Conservation (phyloP, 2,113 vertebrate genomes). For the Syrrhaptes paradoxus region DNA sequence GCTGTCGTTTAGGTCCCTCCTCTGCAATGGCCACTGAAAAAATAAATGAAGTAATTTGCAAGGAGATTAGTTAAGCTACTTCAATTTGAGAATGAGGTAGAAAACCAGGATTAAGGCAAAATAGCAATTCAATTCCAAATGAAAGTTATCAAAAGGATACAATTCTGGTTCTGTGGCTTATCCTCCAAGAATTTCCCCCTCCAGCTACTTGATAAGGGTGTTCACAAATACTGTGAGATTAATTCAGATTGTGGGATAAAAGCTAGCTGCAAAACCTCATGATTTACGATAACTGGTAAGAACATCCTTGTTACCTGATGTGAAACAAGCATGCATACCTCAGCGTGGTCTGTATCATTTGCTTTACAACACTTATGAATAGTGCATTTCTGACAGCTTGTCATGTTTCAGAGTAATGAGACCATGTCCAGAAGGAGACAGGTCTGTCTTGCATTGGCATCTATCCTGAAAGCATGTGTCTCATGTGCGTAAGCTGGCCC, state of each 20-base stretch:
- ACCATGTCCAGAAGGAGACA: background rate
- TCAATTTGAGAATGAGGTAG: background rate
- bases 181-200: background rate
- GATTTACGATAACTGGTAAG: background rate
- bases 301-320: background rate
- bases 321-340: background rate
- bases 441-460: background rate
- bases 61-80: background rate
- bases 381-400: background rate
- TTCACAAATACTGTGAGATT: background rate
- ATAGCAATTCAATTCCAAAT: background rate
- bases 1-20: background rate
- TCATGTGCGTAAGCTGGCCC: rapidly evolving
- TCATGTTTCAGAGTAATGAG: background rate
- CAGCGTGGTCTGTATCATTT: background rate
- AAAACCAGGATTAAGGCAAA: background rate
- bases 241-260: background rate
- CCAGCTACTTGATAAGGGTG: background rate
- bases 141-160: background rate
- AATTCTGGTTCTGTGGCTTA: background rate
- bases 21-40: background rate
- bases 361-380: background rate
- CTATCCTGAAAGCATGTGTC: background rate
- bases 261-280: background rate
- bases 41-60: background rate